phyloP scores from a whole-genome alignment of 2,797 vertebrate genomes.

The Zalophus californianus region DNA sequence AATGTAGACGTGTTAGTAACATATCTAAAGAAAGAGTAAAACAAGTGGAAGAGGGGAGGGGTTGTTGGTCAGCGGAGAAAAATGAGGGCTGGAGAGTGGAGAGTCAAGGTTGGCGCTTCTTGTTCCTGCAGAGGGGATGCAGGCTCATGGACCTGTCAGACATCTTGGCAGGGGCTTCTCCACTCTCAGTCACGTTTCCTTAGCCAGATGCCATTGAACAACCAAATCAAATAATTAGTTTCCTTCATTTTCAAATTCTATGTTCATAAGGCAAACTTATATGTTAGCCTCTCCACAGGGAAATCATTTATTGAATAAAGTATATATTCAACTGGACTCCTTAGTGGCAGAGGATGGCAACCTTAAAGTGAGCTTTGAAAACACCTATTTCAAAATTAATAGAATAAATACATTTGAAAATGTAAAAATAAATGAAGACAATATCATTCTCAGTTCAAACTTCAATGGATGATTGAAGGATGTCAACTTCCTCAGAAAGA shows the following conservation, averaged over 20 bases:
- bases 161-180: not conserved
- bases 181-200: not conserved
- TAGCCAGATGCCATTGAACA: slow-evolving; percentile 31
- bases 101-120: not conserved
- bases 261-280: slow-evolving; percentile 45
- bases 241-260: slow-evolving; percentile 44
- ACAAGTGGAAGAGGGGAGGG: not conserved
- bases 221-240: slow-evolving; percentile 43
- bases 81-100: not conserved
- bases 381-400: not conserved
- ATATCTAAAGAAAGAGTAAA: not conserved
- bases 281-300: not conserved
- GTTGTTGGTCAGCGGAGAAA: not conserved
- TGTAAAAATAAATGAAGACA: not conserved
- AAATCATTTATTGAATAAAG: not conserved
- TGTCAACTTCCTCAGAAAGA: not conserved
- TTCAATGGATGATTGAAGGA: not conserved
- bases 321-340: not conserved
- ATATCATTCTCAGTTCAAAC: not conserved
- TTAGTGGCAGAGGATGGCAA: not conserved
- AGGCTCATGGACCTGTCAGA: not conserved
- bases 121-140: not conserved
- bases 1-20: not conserved
- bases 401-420: slow-evolving; percentile 15
- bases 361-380: slow-evolving; percentile 13